Conservation (phyloP, 2,888 invertebrate genomes). For the Orthonevra nobilis region DNA sequence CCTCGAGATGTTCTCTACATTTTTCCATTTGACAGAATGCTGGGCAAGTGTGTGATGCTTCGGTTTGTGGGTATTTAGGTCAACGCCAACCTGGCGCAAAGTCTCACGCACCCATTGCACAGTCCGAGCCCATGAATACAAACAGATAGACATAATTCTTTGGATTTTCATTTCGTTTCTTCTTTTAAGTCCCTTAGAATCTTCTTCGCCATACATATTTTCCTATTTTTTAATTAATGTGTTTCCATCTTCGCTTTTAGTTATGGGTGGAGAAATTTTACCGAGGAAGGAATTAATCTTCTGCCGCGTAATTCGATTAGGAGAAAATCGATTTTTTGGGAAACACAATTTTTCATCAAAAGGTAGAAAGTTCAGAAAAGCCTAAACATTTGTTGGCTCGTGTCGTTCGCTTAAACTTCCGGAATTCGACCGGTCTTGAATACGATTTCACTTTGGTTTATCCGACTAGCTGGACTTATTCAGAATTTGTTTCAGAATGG, state of each 20-base stretch:
- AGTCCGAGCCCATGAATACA: too few relatives aligned
- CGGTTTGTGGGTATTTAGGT: constrained; percentile 12
- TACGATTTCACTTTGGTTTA: background rate
- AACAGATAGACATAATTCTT: background rate
- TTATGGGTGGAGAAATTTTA: constrained; percentile 13
- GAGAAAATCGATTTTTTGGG: background rate
- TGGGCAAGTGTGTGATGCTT: background rate
- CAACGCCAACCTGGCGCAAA: constrained; percentile 7
- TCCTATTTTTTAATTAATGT: constrained; percentile 1
- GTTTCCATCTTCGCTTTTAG: constrained; percentile 1
- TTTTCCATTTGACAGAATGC: background rate
- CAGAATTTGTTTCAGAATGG: too few relatives aligned
- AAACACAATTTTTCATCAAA: constrained; percentile 2
- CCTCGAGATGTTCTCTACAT: background rate
- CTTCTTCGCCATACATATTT: background rate
- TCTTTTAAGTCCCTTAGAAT: background rate
- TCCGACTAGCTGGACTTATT: too few relatives aligned
- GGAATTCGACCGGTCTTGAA: background rate
- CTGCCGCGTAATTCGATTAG: constrained; percentile 21
- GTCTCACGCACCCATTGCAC: constrained; percentile 20
- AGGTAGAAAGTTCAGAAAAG: constrained; percentile 8
- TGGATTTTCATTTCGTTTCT: constrained; percentile 16
- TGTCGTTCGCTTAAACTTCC: constrained; percentile 3
- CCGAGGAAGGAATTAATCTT: constrained; percentile 1
- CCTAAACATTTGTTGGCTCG: constrained; percentile 13